phyloP scores from a whole-genome alignment of 2,113 vertebrate species.

The Alces alces region DNA sequence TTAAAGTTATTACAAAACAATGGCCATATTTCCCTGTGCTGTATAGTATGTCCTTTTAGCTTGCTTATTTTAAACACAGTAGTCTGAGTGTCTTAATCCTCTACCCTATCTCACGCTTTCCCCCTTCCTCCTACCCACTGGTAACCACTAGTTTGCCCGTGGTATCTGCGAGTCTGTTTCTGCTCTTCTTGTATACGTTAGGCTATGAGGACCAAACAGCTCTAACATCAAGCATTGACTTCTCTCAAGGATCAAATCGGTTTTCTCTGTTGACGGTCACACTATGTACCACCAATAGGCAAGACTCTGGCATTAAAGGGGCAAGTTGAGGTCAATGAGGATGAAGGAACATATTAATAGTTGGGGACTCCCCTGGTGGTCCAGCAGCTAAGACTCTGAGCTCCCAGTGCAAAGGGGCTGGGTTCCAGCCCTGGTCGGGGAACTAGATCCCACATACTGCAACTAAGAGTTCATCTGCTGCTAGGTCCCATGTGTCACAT shows the following conservation, averaged over 20 bases:
- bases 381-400: background rate
- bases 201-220: background rate
- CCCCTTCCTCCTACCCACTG: background rate
- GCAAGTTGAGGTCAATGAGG: background rate
- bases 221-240: background rate
- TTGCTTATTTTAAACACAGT: background rate
- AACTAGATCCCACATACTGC: background rate
- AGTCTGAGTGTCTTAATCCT: background rate
- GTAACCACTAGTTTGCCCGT: background rate
- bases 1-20: background rate
- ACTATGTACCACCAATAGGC: background rate
- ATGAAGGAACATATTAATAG: background rate
- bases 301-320: background rate
- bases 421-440: background rate
- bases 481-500: background rate
- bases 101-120: background rate
- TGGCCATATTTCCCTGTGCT: background rate
- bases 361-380: background rate
- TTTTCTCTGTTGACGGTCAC: background rate
- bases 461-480: background rate
- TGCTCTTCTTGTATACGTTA: background rate
- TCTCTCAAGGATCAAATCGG: background rate
- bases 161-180: background rate
- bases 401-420: background rate
- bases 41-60: background rate